Evolutionary conservation across 2,113 vertebrate genomes (phyloP).

Genomic region (Halcyon malimbica): DNA sequence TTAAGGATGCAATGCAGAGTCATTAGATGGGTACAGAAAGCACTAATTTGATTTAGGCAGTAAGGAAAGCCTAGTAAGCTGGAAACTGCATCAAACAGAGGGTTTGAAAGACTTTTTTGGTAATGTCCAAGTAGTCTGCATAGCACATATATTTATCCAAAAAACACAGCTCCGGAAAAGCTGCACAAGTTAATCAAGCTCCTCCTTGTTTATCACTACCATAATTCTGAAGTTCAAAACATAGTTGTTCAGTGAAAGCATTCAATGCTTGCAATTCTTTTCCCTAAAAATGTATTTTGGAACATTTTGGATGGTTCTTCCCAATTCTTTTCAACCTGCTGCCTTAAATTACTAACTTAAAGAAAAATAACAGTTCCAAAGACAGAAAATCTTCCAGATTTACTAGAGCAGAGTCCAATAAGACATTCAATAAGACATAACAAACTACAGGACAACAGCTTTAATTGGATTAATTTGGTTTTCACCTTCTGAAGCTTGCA

Average conservation of each 20-base stretch:
- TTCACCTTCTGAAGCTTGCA: not conserved
- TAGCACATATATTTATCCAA: not conserved
- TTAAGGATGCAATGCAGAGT: not conserved
- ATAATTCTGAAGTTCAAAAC: not conserved
- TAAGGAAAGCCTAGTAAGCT: not conserved
- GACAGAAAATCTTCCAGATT: not conserved
- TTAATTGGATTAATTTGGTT: accelerated
- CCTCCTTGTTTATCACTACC: not conserved
- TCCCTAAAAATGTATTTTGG: not conserved
- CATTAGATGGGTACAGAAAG: not conserved
- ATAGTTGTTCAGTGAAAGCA: not conserved
- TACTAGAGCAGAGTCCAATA: not conserved
- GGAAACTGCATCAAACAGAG: not conserved
- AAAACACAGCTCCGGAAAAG: not conserved
- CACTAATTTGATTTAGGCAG: not conserved
- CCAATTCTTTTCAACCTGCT: not conserved
- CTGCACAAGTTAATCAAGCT: not conserved
- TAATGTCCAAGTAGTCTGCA: not conserved
- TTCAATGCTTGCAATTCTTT: not conserved
- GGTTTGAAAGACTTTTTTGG: not conserved
- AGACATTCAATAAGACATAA: not conserved
- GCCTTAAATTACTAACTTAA: not conserved
- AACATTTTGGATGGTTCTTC: not conserved
- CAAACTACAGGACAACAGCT: not conserved
- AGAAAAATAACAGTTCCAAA: not conserved